Evolutionary conservation across 2,113 vertebrate species (phyloP), one percentile per base, ranked within the genome.

Genomic region (Heliornis fulica): DNA sequence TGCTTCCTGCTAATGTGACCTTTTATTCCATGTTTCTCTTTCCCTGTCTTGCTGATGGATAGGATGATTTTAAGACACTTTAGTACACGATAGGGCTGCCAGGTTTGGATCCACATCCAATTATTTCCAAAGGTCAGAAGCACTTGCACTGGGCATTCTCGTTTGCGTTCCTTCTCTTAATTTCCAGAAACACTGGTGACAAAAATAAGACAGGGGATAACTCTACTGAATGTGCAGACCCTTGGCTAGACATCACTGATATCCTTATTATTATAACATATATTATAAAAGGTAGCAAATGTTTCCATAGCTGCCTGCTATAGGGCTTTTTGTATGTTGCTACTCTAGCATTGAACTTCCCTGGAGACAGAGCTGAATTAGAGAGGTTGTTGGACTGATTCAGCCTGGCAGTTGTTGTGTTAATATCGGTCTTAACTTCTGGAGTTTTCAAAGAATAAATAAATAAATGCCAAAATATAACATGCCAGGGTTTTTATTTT

Each of bases 81-180:
- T 51, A 89, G 63, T 86, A 92, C 93, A 92, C 5, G 54, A 81
- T 89, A 93, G 40, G 46, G 26, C 70, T 92, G 91, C 87, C 94
- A 96, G 48, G 53, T 93, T 74, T 91, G 76, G 84, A 90, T 84
- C 77, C 69, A 87, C 51, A 93, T 91, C 61, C 71, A 96, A 94
- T 91, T 95, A 92, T 92, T 90, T 96, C 81, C 85, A 94, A 94
- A 93, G 88, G 92, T 93, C 93, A 94, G 75, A 90, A 28, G 36
- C 56, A 82, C 72, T 92, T 93, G 76, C 79, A 93, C 72, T 71
- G 90, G 76, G 64, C 86, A 71, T 83, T 78, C n/a, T 64, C 4
- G 3, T 94, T 95, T 95, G 60, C 3, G 4, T 66, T 86, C 46
- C 36, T 77, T 65, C 64, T 93, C 54, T 65, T 88, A 83, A 93